Evolutionary conservation across 2,888 invertebrate species (phyloP), one percentile per base, ranked within the genome.

Genomic region (Yponomeuta plumbellus): DNA sequence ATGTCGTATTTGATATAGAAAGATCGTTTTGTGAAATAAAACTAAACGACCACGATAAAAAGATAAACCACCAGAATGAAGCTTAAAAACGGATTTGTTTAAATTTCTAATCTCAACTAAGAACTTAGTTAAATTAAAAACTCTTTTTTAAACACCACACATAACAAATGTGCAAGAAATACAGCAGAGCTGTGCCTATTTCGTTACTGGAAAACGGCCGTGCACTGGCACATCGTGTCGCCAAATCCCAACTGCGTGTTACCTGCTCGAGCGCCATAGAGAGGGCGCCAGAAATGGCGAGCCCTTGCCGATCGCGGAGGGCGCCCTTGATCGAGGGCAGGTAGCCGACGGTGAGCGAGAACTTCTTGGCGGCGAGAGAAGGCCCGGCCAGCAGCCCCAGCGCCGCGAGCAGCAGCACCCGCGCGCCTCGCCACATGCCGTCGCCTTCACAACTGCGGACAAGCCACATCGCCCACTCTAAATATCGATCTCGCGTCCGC

Each of bases 231-330:
- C 34, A 5, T 5, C 34, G 34, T 10, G 34, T 10, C 34, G 6
- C 34, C 6, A 8, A 8, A 34, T 8, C 34, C 34, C 5, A 52
- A 52, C 11, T 10, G 44, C 13, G 44, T 17, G 11, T 61, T 26
- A 61, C 61, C 61, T 61, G 94, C 74, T 97, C 94, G 67, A 98
- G 93, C 66, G 98, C 98, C 93, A 96, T 94, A 62, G 97, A 94
- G 73, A 98, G 93, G 66, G 98, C 98, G 67, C 98, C 98, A 66
- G 97, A 97, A 77, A 97, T 96, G 71, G 96, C 94, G 76, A 97
- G 93, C 22, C 97, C 98, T 86, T 96, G 96, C 71, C 96, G 93
- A 81, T 95, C 95, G 76, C 94, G 94, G 72, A 94, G 92, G 67
- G 93, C 94, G 75, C 95, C 96, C 84, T 93, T 96, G 80, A 95